Evolutionary conservation across 2,888 invertebrate species (phyloP), one percentile per base, ranked within the genome.

Genomic region (Mythimna pallens): DNA sequence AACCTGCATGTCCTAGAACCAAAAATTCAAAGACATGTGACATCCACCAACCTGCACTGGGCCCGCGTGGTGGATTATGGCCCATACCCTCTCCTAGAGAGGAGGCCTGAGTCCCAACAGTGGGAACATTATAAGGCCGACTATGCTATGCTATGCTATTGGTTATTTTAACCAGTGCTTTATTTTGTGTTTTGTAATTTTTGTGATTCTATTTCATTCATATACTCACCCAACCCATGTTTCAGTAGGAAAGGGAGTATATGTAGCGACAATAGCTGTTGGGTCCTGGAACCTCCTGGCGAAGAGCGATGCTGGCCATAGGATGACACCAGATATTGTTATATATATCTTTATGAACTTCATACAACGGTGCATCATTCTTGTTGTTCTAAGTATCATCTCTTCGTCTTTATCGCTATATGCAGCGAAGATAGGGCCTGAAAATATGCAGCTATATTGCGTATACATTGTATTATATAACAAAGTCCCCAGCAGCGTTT

Each of bases 401-500:
- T 81, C 73, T 62, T 84, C 82, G 7, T 90, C 90, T 73, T 84
- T 76, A 40, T 80, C 59, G 12, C 80, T 83, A 2, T 76, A 77
- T n/a, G 89, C 84, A 20, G 81, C 85, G 52, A 92, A 92, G 8
- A 87, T 84, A 0, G 87, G 85, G 69, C 84, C 92, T 92, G 76
- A 36, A 81, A 76, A 54, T 8, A 6, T 47, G 17, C 6, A 20
- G 47, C 7, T 20, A 20, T 47, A 47, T 47, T 47, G 14, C 2
- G 14, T 14, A 10, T 40, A 40, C 40, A 40, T 40, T 36, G 8
- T 36, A 40, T 40, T 40, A 10, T 40, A 40, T 12, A 40, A 40
- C 3, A 40, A 40, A 40, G 40, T 12, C 40, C 2, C 40, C 12
- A 40, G 10, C 4, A 43, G 17, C 6, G 47, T 47, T 17, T 47